Base-by-base conservation (phyloP, 1,140 invertebrate genomes). In the Drosophila subpulchrella region DNA sequence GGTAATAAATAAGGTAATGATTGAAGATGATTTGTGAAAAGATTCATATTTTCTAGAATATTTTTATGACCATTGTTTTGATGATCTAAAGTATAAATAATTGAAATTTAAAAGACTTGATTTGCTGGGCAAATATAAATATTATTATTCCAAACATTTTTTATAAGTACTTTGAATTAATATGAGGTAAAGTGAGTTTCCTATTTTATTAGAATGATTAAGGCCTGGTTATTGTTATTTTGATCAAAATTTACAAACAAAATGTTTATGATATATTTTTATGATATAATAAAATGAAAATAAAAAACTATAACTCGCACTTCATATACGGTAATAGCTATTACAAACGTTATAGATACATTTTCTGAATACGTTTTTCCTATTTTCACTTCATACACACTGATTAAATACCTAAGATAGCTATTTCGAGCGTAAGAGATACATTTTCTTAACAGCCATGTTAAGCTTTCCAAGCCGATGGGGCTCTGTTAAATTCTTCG, bases 361-460 rank as follows among this genome's bases (percentile, higher is more conserved):
- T 12, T 24, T 27, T 27, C 27, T 27, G 27, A 27, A 27, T 27
- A 27, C 1, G 3, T 4, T 27, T 27, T 27, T 27, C 27, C 0
- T 27, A 27, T 27, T 46, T 6, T 8, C 32, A 48, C n/a, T 6
- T 4, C n/a, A 24, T 17, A 42, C 42, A 0, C 11, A 8, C 15
- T 62, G 36, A 62, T 62, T 59, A 32, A 41, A 41, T 62, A 41
- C 27, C 60, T 32, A 11, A 62, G 38, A 58, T 41, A 32, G 1
- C 13, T 8, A 6, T 17, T 13, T n/a, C 17, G 0, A 34, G 32
- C 30, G 10, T 53, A 41, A 54, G 48, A 59, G 15, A 24, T 12
- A 38, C 8, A 10, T 13, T 32, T 32, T 27, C 11, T 50, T 66
- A 78, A 70, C 77, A 80, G 54, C 10, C n/a, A 32, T 72, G 56